These are phyloP conservation scores for Caenorhabditis sp. DNA, from an alignment of 2,888 invertebrate genomes.

Conservation along the genomic window DNA sequence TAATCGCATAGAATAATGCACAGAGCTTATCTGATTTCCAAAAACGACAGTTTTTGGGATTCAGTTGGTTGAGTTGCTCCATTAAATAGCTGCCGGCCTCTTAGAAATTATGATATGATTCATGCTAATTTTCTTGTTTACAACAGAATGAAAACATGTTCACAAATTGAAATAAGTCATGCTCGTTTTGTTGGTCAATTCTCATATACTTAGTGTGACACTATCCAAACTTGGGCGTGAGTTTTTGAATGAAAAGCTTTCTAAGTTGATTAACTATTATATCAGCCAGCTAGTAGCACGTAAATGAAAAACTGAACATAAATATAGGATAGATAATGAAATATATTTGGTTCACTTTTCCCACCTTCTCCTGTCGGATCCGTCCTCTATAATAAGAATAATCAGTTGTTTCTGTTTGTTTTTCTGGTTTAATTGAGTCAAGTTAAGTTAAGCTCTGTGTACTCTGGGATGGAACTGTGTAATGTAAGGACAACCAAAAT, in stretches of 20 bases:
- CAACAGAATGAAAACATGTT: conserved; percentile 51
- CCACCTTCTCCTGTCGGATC: conserved; percentile 66
- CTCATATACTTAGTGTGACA: conserved; percentile 46
- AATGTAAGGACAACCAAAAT: conserved; percentile 5
- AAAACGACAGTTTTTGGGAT: no score
- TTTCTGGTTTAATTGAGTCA: not conserved
- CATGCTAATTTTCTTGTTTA: conserved; percentile 34
- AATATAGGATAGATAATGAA: conserved; percentile 61
- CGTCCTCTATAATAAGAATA: conserved; percentile 63
- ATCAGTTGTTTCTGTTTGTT: not conserved
- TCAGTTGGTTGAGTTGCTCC: no score
- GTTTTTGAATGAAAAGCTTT: conserved; percentile 39
- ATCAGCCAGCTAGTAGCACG: conserved; percentile 59
- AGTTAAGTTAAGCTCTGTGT: conserved; percentile 7
- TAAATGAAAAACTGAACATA: conserved; percentile 60
- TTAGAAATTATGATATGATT: conserved; percentile 11
- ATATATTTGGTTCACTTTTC: conserved; percentile 34
- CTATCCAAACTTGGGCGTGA: conserved; percentile 51
- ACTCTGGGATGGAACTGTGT: not conserved
- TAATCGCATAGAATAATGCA: no score
- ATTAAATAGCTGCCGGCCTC: no score
- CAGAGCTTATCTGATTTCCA: no score
- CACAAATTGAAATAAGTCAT: conserved; percentile 55
- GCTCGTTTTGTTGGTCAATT: conserved; percentile 28
- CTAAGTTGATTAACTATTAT: conserved; percentile 39